Conservation (phyloP, 2,888 invertebrate genomes). For the Agrotis exclamationis region DNA sequence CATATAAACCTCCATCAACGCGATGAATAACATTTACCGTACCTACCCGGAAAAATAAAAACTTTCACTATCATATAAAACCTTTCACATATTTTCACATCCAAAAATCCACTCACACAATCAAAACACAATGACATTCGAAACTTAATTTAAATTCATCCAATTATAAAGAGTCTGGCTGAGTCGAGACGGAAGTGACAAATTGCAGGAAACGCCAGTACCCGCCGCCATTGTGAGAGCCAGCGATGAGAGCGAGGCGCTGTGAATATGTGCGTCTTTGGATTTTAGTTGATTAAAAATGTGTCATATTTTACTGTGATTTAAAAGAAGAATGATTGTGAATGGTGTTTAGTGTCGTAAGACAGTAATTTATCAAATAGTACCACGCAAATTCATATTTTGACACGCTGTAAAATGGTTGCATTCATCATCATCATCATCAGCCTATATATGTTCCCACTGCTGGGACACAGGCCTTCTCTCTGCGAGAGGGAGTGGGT, state of each 20-base stretch:
- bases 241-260: constrained; percentile 39
- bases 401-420: neutral
- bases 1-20: too few species aligned
- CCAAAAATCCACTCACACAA: constrained; percentile 49
- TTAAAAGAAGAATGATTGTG: constrained; percentile 14
- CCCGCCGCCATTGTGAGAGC: constrained; percentile 53
- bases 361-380: neutral
- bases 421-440: too few species aligned
- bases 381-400: neutral
- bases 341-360: neutral
- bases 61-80: neutral
- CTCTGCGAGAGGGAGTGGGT: too few species aligned
- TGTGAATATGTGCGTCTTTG: constrained; percentile 46
- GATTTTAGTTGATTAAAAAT: constrained; percentile 61
- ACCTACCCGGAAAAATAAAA: too few species aligned
- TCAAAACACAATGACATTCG: constrained; percentile 64
- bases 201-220: constrained; percentile 72
- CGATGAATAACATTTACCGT: too few species aligned
- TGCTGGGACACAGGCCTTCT: too few species aligned
- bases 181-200: constrained; percentile 68
- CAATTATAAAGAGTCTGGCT: constrained; percentile 69
- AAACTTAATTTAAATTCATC: constrained; percentile 72
- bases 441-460: too few species aligned
- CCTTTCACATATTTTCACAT: neutral
- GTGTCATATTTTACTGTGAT: constrained; percentile 17